Conservation (phyloP, 2,113 vertebrate genomes). For the Phalacrocorax carbo region DNA sequence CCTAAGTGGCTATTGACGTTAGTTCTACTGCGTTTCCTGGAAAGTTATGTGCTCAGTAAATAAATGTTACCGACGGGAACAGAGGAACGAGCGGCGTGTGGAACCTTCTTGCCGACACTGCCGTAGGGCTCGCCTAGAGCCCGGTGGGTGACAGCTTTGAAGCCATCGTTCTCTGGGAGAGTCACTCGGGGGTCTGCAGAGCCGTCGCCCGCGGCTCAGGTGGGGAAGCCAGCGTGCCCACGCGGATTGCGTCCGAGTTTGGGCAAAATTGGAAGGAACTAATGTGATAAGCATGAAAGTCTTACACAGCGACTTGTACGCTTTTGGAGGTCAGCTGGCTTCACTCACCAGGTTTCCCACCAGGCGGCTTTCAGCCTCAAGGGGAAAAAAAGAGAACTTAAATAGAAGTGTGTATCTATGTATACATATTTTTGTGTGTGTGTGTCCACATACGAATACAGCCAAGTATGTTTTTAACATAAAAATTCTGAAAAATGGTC, state of each 20-base stretch:
- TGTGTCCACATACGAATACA: accelerated
- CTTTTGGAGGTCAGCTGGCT: not conserved
- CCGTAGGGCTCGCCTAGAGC: accelerated
- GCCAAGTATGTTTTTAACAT: not conserved
- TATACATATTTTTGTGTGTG: accelerated
- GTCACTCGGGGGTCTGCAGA: accelerated
- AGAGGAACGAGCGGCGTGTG: accelerated
- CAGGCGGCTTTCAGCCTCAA: not conserved
- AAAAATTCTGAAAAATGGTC: not conserved
- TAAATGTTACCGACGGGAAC: accelerated
- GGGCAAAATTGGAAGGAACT: too few relatives aligned
- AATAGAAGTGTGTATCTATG: accelerated
- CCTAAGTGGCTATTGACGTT: not conserved
- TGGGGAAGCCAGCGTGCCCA: not conserved
- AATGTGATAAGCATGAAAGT: accelerated
- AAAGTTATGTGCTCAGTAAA: not conserved
- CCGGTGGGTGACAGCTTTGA: accelerated
- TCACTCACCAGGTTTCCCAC: not conserved
- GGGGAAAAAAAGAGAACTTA: not conserved
- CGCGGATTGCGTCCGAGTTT: accelerated
- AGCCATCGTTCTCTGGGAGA: not conserved
- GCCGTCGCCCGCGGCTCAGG: accelerated
- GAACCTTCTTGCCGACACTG: accelerated
- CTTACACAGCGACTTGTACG: accelerated
- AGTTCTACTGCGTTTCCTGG: not conserved